Evolutionary conservation across 2,113 vertebrate species (phyloP), one percentile per base, ranked within the genome.

Genomic region (Pterocles burchelli): DNA sequence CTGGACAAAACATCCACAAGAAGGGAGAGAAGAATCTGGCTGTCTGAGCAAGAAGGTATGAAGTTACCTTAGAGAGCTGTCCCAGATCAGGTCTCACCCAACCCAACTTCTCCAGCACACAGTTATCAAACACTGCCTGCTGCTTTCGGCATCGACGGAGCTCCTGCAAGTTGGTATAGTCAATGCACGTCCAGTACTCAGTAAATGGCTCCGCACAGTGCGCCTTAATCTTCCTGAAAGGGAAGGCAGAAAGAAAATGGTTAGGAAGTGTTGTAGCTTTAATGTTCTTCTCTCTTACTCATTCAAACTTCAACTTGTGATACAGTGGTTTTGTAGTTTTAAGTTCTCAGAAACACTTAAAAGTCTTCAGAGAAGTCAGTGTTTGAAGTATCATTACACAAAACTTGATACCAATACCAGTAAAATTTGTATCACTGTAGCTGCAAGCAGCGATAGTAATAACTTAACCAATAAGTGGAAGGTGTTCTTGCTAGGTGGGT

Each of bases 181-280:
- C 99, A 36, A 99, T 82, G 94, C 99, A 99, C 17, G 98, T 99
- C 99, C 99, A 99, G 95, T 99, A 99, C 13, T 99, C 97, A 0
- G 99, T 99, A 81, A 99, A 99, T 9, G 99, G 98, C 96, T 99
- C 99, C 0, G 99, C 99, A 62, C 99, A 99, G 97, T 98, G 99
- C 4, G 85, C 82, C 96, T 99, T 99, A 94, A 99, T 98, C 97
- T 99, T 98, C 98, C 99, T 99, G 86, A 4, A 66, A 95, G 58
- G 82, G 31, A 75, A 4, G 29, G 52, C 73, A 76, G 54, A 31
- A 54, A 84, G 18, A 73, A 10, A 66, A 7, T 0, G 0, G 3
- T 34, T 54, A 73, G 33, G 28, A 58, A 43, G 6, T 14, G 1
- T 8, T 6, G 0, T 3, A 15, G 5, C 8, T 57, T 4, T 51